A percentile compares a stretch with the other conserved stretches of the same genome.
These are phyloP conservation scores for Dendrolimus pini DNA, from an alignment of 2,888 invertebrate genomes.

Conservation along the genomic window DNA sequence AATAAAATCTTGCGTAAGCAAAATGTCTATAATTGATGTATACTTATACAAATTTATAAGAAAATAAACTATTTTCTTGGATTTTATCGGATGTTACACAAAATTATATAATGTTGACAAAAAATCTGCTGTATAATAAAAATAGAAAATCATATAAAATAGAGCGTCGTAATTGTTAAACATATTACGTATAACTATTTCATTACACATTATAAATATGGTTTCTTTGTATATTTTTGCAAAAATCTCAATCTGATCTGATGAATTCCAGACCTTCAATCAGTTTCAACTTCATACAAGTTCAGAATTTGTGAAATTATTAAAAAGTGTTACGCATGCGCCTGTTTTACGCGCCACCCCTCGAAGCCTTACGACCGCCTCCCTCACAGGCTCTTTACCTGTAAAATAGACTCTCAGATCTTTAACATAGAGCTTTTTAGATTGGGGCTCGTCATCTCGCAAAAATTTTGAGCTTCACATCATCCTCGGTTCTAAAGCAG, in stretches of 20 bases:
- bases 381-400: slow-evolving; percentile 41
- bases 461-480: slow-evolving; percentile 49
- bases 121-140: no score
- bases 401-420: slow-evolving; percentile 60
- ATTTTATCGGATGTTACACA: no score
- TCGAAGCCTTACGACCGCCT: slow-evolving; percentile 72
- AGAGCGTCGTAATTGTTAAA: no score
- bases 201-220: no score
- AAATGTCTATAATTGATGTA: no score
- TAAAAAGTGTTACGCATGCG: slow-evolving; percentile 68
- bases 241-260: not conserved
- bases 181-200: no score
- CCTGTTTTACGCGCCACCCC: slow-evolving; percentile 71
- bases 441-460: slow-evolving; percentile 36
- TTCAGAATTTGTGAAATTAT: slow-evolving; percentile 54
- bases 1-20: no score
- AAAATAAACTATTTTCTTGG: no score
- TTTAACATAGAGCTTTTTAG: slow-evolving; percentile 42
- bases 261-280: not conserved
- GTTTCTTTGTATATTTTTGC: no score
- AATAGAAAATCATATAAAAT: no score
- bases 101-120: no score
- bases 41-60: no score
- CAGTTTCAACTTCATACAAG: slow-evolving; percentile 30
- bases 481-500: slow-evolving; percentile 65